Conservation (phyloP, 1,140 invertebrate species). For the Caerostris darwini region DNA sequence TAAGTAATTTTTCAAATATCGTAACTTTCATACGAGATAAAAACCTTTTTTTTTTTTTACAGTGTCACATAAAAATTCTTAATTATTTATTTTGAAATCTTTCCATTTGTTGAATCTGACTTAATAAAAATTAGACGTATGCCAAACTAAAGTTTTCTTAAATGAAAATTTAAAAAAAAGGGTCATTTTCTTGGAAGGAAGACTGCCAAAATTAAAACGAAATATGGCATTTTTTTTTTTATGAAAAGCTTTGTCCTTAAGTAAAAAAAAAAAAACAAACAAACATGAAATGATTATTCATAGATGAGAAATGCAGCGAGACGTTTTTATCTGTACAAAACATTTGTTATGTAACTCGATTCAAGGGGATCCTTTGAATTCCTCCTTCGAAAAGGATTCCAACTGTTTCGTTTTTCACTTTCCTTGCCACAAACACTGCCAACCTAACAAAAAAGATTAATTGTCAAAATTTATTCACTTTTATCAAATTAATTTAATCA, state of each 20-base stretch:
- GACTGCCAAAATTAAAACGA: background rate
- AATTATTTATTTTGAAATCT: too few relatives aligned
- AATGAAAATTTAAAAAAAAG: background rate
- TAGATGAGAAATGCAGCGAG: background rate
- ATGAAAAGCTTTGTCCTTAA: conserved; percentile 46
- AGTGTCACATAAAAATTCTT: too few relatives aligned
- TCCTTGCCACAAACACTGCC: conserved; percentile 66
- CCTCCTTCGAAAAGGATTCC: conserved; percentile 73
- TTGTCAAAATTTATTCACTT: background rate
- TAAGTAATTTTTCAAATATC: too few relatives aligned
- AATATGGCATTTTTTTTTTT: background rate
- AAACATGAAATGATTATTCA: conserved; percentile 36
- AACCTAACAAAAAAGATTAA: conserved; percentile 38
- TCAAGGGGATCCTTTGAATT: conserved; percentile 73
- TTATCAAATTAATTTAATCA: too few relatives aligned
- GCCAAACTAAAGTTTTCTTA: background rate
- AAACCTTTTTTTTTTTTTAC: too few relatives aligned
- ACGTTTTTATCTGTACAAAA: conserved; percentile 57
- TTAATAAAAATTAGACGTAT: too few relatives aligned
- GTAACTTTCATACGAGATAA: too few relatives aligned
- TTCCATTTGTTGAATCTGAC: too few relatives aligned
- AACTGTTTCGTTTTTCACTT: conserved; percentile 54
- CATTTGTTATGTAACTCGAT: conserved; percentile 70
- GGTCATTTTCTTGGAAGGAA: background rate
- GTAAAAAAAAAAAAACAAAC: background rate